These are phyloP conservation scores for Archaeoteleia sp. DNA, from an alignment of 2,888 invertebrate genomes.

Conservation along the genomic window DNA sequence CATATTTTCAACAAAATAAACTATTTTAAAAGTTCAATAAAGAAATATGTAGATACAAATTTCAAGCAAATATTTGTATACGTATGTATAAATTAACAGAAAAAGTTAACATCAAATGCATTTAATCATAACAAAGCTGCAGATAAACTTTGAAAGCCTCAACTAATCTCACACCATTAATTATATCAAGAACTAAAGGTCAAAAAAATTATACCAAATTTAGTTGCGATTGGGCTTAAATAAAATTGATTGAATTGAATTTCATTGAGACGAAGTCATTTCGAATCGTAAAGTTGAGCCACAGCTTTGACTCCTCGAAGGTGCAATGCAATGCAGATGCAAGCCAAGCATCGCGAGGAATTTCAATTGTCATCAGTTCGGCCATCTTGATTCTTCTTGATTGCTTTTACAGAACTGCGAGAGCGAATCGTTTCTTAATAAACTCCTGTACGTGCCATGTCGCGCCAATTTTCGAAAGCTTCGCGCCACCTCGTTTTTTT, in stretches of 20 bases:
- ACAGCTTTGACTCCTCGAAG: slow-evolving; percentile 30
- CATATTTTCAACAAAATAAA: too few species aligned
- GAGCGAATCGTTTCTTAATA: slow-evolving; percentile 45
- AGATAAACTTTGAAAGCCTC: too few species aligned
- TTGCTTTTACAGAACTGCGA: slow-evolving; percentile 49
- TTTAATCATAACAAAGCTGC: too few species aligned
- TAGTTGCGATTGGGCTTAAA: slow-evolving; percentile 10
- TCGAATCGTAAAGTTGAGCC: slow-evolving; percentile 40
- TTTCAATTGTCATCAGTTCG: slow-evolving; percentile 59
- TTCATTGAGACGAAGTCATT: slow-evolving; percentile 43
- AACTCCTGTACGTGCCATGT: slow-evolving; percentile 44
- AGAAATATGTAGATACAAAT: too few species aligned
- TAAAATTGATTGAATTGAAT: slow-evolving; percentile 49
- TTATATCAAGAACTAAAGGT: too few species aligned
- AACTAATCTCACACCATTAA: too few species aligned
- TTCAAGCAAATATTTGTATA: too few species aligned
- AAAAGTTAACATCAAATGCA: too few species aligned
- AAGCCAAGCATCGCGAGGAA: slow-evolving; percentile 51
- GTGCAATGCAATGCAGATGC: slow-evolving; percentile 49
- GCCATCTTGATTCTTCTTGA: slow-evolving; percentile 53
- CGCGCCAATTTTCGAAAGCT: slow-evolving; percentile 17
- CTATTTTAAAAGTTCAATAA: too few species aligned
- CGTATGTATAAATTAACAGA: too few species aligned
- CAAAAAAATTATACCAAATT: too few species aligned
- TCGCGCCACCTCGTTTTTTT: neutral